Evolutionary conservation across 2,888 invertebrate species (phyloP), one percentile per base, ranked within the genome.

Genomic region (Malthinus seriepunctatus): DNA sequence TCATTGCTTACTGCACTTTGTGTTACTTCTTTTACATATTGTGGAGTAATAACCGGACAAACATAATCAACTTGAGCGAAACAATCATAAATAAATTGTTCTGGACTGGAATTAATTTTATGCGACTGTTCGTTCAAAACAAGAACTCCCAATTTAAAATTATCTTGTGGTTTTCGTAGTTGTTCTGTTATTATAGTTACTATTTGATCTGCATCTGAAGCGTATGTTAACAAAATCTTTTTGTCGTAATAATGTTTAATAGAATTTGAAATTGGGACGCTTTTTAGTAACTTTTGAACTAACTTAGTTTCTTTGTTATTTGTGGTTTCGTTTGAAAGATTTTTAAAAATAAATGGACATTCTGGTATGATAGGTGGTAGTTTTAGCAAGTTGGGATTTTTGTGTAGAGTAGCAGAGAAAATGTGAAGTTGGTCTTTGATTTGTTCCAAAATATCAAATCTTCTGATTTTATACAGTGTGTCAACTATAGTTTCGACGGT

Each of bases 191-290:
- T 15, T 37, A 46, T 49, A 34, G 53, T 9, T 9, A 61, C 58
- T 10, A 53, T 31, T 9, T 50, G 11, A 34, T 35, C 37, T 15
- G 57, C 56, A 38, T 58, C 56, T 8, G 32, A 23, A 34, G 32
- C 32, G 35, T 56, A 63, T 10, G 64, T 61, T 46, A 65, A 31
- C 42, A 65, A 63, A 15, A 63, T 42, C 31, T 54, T 59, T 59
- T 62, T 56, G 8, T 45, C 32, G 35, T 56, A 61, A 10, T 12
- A 47, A 32, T 32, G 8, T 31, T 35, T 15, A 34, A 3, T 31
- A 10, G 8, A 2, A 46, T 12, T 44, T 15, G 11, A 4, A 14
- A 2, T 8, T 37, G 23, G 9, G 8, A 7, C 8, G 14, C 15
- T 47, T 4, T 9, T n/a, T 46, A 10, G 31, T 2, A n/a, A 32